Evolutionary conservation across 2,113 vertebrate species (phyloP), one percentile per base, ranked within the genome.

Genomic region (Centropus bengalensis): DNA sequence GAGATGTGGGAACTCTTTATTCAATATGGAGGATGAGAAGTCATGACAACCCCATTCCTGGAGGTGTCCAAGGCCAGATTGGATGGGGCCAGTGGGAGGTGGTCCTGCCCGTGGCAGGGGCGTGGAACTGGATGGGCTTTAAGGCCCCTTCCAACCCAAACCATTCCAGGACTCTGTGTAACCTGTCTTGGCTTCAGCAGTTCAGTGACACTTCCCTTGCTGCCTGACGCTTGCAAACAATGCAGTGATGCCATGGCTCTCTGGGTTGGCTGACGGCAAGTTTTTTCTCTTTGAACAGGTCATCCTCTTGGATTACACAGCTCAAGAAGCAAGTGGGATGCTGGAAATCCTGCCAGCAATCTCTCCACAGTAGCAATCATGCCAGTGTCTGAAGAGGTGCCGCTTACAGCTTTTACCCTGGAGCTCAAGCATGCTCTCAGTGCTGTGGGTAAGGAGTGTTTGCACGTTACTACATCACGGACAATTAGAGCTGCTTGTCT

Each of bases 311-410:
- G 98, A 20, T 94, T 99, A 8, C 97, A 98, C 66, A 95, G 98
- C 6, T 88, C 97, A 1, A 95, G 97, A 92, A 99, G 98, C 96
- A 99, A 99, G 90, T 99, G 99, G 99, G 99, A 99, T 51, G 89
- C 97, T 0, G 98, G 98, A 22, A 99, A 98, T 63, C 98, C 98
- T 1, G 98, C 98, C 44, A 98, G 98, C 94, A 99, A 99, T 88
- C 97, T 99, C 20, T 99, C 99, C 94, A 99, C 99, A 0, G 99
- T 99, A 54, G 97, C 99, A 5, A 97, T 99, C 85, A 98, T 99
- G 96, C 99, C 99, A 0, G 99, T 98, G 62, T 99, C 99, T 0
- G 99, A 99, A 58, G 99, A 99, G 2, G 99, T 99, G 54, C 99
- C 99, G 0, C 98, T 99, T 18, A 98, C 98, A 0, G 97, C 99